phyloP scores from a whole-genome alignment of 2,113 vertebrate species.

The Hepsetus odoe region DNA sequence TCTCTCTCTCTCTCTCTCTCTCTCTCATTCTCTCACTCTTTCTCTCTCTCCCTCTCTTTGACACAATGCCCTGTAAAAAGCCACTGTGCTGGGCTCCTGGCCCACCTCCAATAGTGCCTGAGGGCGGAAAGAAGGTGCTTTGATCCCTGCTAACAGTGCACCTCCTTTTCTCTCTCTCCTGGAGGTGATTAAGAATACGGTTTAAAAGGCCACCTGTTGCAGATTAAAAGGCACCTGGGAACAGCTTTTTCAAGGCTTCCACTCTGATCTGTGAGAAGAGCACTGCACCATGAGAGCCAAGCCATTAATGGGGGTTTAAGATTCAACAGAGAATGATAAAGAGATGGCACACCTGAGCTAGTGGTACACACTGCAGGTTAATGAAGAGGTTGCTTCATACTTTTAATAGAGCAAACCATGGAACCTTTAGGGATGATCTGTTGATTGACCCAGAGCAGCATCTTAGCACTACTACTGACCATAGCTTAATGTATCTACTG shows the following conservation, averaged over 20 bases:
- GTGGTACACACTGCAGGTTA: slow-evolving; percentile 35
- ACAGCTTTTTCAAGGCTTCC: slow-evolving; percentile 47
- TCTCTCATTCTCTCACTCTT: slow-evolving; percentile 38
- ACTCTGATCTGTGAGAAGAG: slow-evolving; percentile 49
- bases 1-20: slow-evolving; percentile 37
- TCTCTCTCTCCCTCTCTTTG: slow-evolving; percentile 44
- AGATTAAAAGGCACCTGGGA: slow-evolving; percentile 80
- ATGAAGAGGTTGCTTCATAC: neutral
- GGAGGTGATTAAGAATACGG: slow-evolving; percentile 72
- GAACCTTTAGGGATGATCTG: neutral
- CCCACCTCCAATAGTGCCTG: slow-evolving; percentile 63
- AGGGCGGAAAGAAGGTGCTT: slow-evolving; percentile 62
- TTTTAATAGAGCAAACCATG: slow-evolving; percentile 1
- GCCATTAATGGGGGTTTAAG: slow-evolving; percentile 44
- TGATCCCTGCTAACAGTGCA: slow-evolving; percentile 58
- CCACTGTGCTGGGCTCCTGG: slow-evolving; percentile 58
- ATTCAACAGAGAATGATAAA: slow-evolving; percentile 48
- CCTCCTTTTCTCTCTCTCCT: slow-evolving; percentile 51
- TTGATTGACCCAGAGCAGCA: neutral
- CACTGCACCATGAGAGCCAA: slow-evolving; percentile 21
- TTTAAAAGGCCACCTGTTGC: slow-evolving; percentile 80
- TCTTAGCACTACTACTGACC: neutral
- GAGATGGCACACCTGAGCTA: slow-evolving; percentile 30
- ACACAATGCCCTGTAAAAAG: slow-evolving; percentile 65
- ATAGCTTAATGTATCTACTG: neutral